phyloP scores from a whole-genome alignment of 1,140 invertebrate species.

The Stenopsyche tienmushanensis region DNA sequence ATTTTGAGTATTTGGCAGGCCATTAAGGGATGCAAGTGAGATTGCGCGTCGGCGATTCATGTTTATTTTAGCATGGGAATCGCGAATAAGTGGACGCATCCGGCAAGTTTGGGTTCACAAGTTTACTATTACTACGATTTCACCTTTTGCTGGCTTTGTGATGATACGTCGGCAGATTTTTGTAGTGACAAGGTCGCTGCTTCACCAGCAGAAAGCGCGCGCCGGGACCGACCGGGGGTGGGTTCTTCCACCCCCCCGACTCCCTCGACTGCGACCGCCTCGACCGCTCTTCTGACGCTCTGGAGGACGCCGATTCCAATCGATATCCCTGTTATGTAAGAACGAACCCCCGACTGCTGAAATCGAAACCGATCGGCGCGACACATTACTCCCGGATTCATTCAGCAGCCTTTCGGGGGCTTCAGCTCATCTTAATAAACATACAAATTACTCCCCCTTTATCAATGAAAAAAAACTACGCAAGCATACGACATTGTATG shows the following conservation, averaged over 20 bases:
- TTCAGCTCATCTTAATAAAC: too few species aligned
- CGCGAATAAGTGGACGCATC: not conserved
- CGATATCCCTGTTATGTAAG: conserved; percentile 39
- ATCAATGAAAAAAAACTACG: too few species aligned
- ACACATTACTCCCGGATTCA: not conserved
- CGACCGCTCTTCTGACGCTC: conserved; percentile 5
- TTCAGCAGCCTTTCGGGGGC: not conserved
- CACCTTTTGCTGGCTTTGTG: conserved; percentile 41
- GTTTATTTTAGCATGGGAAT: not conserved
- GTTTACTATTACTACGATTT: conserved; percentile 34
- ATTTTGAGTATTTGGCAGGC: too few species aligned
- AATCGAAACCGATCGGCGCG: conserved; percentile 32
- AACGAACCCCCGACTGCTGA: conserved; percentile 33
- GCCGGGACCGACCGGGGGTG: conserved; percentile 2
- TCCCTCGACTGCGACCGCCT: not conserved
- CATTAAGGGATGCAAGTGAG: too few species aligned
- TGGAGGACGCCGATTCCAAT: conserved; percentile 29
- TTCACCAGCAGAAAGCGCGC: conserved; percentile 20
- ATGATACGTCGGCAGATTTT: conserved; percentile 43
- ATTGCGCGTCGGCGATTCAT: not conserved
- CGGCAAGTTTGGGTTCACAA: conserved; percentile 31
- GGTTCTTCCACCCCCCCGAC: not conserved
- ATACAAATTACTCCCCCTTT: too few species aligned
- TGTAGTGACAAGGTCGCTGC: conserved; percentile 43
- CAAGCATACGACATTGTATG: too few species aligned